These are phyloP conservation scores for Gisinianus flammeolus DNA, from an alignment of 2,888 invertebrate species.

Conservation along the genomic window DNA sequence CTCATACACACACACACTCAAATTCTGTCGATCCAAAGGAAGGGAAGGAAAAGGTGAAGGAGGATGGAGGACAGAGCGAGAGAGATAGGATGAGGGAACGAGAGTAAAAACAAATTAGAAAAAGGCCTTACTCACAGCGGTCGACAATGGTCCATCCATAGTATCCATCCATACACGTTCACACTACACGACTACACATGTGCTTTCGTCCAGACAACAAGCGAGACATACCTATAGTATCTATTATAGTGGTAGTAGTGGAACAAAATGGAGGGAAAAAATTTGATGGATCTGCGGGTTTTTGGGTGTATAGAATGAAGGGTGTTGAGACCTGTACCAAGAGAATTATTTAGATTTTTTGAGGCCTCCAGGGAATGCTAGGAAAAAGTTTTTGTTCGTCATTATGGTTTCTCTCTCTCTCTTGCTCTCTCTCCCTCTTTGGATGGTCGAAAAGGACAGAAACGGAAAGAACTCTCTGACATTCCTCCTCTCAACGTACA, in stretches of 20 bases:
- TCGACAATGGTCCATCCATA: neutral
- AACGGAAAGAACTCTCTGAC: too few species aligned
- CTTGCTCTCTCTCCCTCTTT: neutral
- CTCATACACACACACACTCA: neutral
- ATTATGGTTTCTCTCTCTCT: constrained; percentile 20
- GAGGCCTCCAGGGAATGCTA: constrained; percentile 27
- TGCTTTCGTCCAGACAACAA: too few species aligned
- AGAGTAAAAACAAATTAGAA: constrained; percentile 15
- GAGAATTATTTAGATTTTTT: constrained; percentile 45
- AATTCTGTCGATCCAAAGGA: neutral
- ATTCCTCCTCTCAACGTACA: too few species aligned
- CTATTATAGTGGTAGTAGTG: too few species aligned
- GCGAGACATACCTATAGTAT: too few species aligned
- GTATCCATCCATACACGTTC: neutral
- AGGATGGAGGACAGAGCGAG: neutral
- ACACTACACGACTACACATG: neutral
- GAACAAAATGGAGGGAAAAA: constrained; percentile 13
- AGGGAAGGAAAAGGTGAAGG: constrained; percentile 13
- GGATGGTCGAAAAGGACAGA: neutral
- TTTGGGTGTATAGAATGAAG: constrained; percentile 44
- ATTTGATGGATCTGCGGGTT: constrained; percentile 20
- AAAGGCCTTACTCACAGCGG: neutral
- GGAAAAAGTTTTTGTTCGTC: constrained; percentile 41
- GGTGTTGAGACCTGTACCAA: constrained; percentile 44
- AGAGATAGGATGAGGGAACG: neutral